Evolutionary conservation across 2,797 vertebrate species (phyloP), one percentile per base, ranked within the genome.

Genomic region (Helicolenus hilgendorfi): DNA sequence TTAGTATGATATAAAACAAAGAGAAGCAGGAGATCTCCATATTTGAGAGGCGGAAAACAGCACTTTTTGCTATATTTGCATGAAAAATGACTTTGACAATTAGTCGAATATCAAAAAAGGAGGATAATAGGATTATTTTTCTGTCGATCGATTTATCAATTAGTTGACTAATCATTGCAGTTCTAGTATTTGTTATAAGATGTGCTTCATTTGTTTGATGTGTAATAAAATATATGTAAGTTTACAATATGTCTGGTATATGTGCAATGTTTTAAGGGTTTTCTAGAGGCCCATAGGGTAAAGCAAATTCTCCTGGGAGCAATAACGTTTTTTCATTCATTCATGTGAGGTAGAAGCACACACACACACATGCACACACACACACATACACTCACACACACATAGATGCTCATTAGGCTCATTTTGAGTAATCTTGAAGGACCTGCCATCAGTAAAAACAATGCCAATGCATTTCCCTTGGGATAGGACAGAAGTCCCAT

Each of bases 391-490:
- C 8, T 31, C 6, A 41, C 24, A 64, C 11, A 67, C 9, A 70
- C 24, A 62, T 56, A 72, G 35, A 70, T 26, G 67, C n/a, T 65
- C 53, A 92, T 91, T 77, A 90, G 35, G 26, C 59, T 49, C 77
- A 87, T 85, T 91, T 74, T 79, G 27, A 88, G 72, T 87, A 49
- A 89, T 91, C 53, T 81, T 87, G 65, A 85, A 76, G 33, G 72
- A 81, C 77, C 70, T 82, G 63, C 45, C 76, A 89, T 91, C 74
- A 87, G 74, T 85, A 80, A 87, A 90, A 89, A 86, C 77, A 90
- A 87, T 72, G 87, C 33, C 76, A 65, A 64, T 49, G 55, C 72
- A 69, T 85, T 92, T 92, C 89, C 89, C 88, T 36, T 22, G 83
- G 81, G 89, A 91, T 26, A 69, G 70, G 29, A 76, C 29, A 58